Base-by-base conservation (phyloP, 1,140 invertebrate species). In the Aethina tumida region DNA sequence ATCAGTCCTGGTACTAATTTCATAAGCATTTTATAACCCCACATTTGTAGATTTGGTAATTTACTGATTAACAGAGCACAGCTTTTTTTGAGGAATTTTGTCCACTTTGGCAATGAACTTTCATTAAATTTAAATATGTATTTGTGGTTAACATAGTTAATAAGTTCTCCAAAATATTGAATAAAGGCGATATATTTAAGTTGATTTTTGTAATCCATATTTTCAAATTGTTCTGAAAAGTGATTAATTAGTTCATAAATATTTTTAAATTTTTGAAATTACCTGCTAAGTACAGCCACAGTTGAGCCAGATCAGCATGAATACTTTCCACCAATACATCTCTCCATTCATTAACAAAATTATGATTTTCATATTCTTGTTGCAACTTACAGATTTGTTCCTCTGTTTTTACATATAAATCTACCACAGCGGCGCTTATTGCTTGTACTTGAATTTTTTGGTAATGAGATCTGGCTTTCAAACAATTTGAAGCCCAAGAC, bases 261-360 rank as follows among this genome's bases (percentile, higher is more conserved):
- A 20, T 17, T 21, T 24, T 31, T 19, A 22, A 16, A n/a, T n/a
- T n/a, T n/a, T n/a, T n/a, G n/a, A 30, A 49, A 38, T 41, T 50
- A 63, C 61, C 58, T 13, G 58, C 49, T 35, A 62, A 52, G 43
- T 47, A 63, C 47, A 64, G 66, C 73, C 65, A 74, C 49, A 12
- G 60, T 47, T 66, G 62, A 5, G 69, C 59, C 8, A 75, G 54
- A 38, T 63, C 59, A 15, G 53, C 49, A 50, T 73, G 67, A 18
- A 73, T 55, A 20, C 66, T 65, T 25, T 62, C 54, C 7, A 65
- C 59, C 47, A 76, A 72, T 13, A 77, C 52, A 39, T 72, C 66
- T 28, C 68, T 66, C 74, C 73, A 78, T 51, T 77, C 75, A 22
- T 74, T 66, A 9, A 70, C 50, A n/a, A 69, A 52, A 39, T 55